Base-by-base conservation (phyloP, 2,888 invertebrate genomes). In the Cryptophagus acutangulus region DNA sequence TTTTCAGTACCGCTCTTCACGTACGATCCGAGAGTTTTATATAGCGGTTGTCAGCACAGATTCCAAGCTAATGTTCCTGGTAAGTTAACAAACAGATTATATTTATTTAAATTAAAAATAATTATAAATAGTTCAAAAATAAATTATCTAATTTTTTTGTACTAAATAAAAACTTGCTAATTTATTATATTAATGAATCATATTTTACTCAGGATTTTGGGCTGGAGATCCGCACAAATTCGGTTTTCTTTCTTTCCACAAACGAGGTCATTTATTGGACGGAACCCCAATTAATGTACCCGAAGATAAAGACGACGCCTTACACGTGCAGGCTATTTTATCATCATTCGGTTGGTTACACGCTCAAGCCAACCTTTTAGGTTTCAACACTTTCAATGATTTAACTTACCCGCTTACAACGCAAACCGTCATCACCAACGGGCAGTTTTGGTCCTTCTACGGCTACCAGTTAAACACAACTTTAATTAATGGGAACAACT, bases 391-490 rank as follows among this genome's bases (percentile, higher is more conserved):
- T 10, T 90, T 78, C 63, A 87, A 88, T 54, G 96, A 97, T 51
- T 57, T 95, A 12, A 91, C 89, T 0, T 93, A 94, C 65, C 97
- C 99, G 0, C 67, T 96, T 40, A 80, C 84, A 0, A 86, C 89
- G 2, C 96, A 97, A 75, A 83, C 87, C 10, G 73, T 93, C 9
- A 75, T 95, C 25, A 90, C 93, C 1, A 86, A 97, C 70, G 96
- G 97, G 0, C 79, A 85, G 50, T 63, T 77, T 2, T 93, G 89
- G 82, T 85, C 87, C 1, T 85, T 96, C 51, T 88, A 84, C 61
- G 77, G 82, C 9, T 97, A 95, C 64, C 97, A 99, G 67, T 69
- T 99, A 41, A 99, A 99, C 65, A 95, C 93, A 0, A 74, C 81
- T 20, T 61, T 78, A 9, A 67, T 87, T 52, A 79, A 87, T 57